phyloP scores from a whole-genome alignment of 2,888 invertebrate genomes.

The Agapostemon virescens region DNA sequence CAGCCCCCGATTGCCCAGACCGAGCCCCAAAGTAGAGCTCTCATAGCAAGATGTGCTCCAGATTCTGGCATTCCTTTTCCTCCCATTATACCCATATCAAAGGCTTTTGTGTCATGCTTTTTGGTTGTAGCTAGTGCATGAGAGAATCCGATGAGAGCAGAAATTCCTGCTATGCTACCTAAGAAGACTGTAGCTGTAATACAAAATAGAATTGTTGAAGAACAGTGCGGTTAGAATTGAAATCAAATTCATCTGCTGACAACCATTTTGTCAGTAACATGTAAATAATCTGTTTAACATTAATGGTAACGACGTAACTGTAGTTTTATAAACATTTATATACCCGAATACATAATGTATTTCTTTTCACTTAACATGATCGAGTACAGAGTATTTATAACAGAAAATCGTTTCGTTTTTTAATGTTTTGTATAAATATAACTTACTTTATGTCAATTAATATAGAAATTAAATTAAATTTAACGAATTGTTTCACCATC shows the following conservation, averaged over 20 bases:
- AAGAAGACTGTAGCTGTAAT: conserved; percentile 86
- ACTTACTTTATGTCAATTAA: background rate
- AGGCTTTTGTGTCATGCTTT: conserved; percentile 89
- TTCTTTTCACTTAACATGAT: background rate
- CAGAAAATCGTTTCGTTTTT: background rate
- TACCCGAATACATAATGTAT: background rate
- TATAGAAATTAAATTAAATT: background rate
- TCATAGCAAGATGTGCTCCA: conserved; percentile 88
- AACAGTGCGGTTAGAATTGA: background rate
- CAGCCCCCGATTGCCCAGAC: conserved; percentile 93
- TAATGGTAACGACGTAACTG: background rate
- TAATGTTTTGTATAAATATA: background rate
- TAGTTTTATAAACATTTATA: background rate
- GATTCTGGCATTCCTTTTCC: conserved; percentile 86
- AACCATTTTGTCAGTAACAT: background rate
- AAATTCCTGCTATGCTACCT: conserved; percentile 88
- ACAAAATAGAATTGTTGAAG: background rate
- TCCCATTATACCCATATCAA: conserved; percentile 87
- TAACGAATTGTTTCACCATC: conserved; percentile 30
- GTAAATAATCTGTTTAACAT: background rate
- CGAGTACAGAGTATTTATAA: background rate
- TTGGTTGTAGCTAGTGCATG: conserved; percentile 89
- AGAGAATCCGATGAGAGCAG: conserved; percentile 91
- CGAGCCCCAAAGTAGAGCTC: conserved; percentile 94
- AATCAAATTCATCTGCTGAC: too few relatives aligned